Evolutionary conservation across 2,888 invertebrate species (phyloP).

Genomic region (Agrenia bidenticulata): DNA sequence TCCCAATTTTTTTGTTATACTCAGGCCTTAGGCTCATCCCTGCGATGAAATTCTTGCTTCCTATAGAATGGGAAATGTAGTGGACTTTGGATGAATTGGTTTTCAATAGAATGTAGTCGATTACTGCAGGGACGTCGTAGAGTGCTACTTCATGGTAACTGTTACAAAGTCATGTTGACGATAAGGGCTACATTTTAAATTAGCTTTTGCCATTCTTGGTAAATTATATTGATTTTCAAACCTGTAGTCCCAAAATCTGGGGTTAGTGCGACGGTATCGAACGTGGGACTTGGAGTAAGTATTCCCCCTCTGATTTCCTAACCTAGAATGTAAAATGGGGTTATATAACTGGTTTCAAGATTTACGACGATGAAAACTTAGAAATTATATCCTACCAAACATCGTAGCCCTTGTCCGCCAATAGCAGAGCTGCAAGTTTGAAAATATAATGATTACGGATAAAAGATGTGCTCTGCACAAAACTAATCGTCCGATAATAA

Average conservation of each 20-base stretch:
- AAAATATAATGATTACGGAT: no score
- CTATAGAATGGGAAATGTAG: slow-evolving; percentile 31
- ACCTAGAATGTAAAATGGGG: background rate
- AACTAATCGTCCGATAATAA: no score
- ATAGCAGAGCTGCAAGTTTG: slow-evolving; percentile 54
- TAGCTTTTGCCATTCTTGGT: slow-evolving; percentile 18
- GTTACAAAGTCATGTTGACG: background rate
- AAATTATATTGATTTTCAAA: background rate
- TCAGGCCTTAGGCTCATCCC: slow-evolving; percentile 20
- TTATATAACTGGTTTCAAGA: no score
- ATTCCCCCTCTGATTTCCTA: slow-evolving; percentile 27
- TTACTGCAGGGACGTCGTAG: slow-evolving; percentile 29
- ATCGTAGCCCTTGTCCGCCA: slow-evolving; percentile 57
- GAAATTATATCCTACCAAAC: slow-evolving; percentile 63
- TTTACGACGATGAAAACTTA: no score
- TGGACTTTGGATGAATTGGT: slow-evolving; percentile 15
- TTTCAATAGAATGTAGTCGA: slow-evolving; percentile 26
- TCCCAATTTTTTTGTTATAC: slow-evolving; percentile 26
- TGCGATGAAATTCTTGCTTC: slow-evolving; percentile 28
- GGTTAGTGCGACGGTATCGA: slow-evolving; percentile 7
- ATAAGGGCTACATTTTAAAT: background rate
- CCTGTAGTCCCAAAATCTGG: slow-evolving; percentile 31
- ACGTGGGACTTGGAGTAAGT: slow-evolving; percentile 18
- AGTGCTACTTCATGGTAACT: slow-evolving; percentile 31
- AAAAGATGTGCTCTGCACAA: no score